Conservation (phyloP, 1,140 invertebrate genomes). For the Macrosteles quadrilineatus region DNA sequence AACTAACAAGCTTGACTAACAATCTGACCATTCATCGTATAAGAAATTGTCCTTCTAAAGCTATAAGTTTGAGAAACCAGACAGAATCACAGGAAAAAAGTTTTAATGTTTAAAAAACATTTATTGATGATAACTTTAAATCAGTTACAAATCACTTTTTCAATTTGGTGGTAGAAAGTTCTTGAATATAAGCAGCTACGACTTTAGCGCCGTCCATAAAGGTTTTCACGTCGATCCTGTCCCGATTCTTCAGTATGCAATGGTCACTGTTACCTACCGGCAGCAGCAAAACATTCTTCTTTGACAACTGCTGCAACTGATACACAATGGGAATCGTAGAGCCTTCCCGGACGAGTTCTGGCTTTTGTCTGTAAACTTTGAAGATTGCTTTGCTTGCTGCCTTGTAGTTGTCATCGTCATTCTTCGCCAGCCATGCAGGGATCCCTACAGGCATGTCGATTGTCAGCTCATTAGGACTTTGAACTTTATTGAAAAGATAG, state of each 20-base stretch:
- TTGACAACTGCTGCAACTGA: not conserved
- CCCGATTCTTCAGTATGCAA: not conserved
- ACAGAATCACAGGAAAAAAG: not conserved
- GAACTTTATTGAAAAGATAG: not conserved
- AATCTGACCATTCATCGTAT: not conserved
- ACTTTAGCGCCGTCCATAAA: conserved; percentile 22
- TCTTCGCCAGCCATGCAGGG: not conserved
- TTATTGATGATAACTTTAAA: too few species aligned
- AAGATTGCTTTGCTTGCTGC: not conserved
- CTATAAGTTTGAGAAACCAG: not conserved
- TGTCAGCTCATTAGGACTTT: conserved; percentile 8
- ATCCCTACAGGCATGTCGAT: not conserved
- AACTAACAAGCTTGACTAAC: not conserved
- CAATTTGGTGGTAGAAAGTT: not conserved
- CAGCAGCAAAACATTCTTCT: not conserved
- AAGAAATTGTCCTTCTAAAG: not conserved
- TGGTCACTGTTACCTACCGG: not conserved
- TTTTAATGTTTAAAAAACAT: too few species aligned
- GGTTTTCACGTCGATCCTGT: conserved; percentile 2
- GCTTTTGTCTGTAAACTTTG: conserved; percentile 2
- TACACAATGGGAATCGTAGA: not conserved
- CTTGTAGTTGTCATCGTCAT: not conserved
- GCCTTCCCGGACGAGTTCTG: not conserved
- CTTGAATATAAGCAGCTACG: not conserved
- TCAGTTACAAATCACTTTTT: not conserved